Evolutionary conservation across 35 echinoderm and acorn worm genomes (phyloP), one percentile per base, ranked within the genome.

Genomic region (Ophiothrix spiculata): DNA sequence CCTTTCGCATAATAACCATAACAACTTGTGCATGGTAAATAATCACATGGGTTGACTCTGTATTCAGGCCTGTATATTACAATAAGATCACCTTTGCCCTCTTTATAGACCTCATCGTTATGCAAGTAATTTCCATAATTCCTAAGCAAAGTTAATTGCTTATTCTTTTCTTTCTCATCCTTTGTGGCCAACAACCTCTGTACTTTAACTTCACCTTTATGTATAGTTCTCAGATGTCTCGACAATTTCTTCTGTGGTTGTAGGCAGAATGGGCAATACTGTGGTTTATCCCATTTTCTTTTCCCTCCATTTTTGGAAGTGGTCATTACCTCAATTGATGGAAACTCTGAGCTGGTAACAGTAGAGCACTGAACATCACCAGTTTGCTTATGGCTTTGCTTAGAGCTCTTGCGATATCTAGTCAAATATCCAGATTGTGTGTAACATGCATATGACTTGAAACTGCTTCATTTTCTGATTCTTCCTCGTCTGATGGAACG

Each of bases 231-330:
- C 28, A 92, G 39, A 56, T 91, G 90, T 13, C 84, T 35, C 38
- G 90, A 84, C 41, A 92, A 56, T 56, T 92, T 92, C 38, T 79
- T 79, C 37, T 81, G 84, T 25, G 56, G 39, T 86, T 40, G n/a
- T n/a, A 31, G 21, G 77, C 90, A 91, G 45, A 64, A 91, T 31
- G 46, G 74, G 39, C 83, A 91, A 32, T 87, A 79, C 40, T 82
- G 84, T 1, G 38, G 33, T 46, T 92, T 87, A 74, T 92, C 74
- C 46, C 38, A 92, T 0, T 32, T 54, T 37, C 82, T 82, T 25
- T 45, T 89, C 36, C 74, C 88, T 17, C 14, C 37, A 56, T 79
- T 56, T 37, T 77, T 85, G 33, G 86, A 80, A 14, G 91, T 81
- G 31, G 45, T 85, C 41, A 91, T 36, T 1, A 89, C 79, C 25